Percentiles rank a stretch among this genome's conserved stretches.
These are phyloP conservation scores for Oryzias dopingdopingensis DNA, from an alignment of 2,797 vertebrate species.

Conservation along the genomic window DNA sequence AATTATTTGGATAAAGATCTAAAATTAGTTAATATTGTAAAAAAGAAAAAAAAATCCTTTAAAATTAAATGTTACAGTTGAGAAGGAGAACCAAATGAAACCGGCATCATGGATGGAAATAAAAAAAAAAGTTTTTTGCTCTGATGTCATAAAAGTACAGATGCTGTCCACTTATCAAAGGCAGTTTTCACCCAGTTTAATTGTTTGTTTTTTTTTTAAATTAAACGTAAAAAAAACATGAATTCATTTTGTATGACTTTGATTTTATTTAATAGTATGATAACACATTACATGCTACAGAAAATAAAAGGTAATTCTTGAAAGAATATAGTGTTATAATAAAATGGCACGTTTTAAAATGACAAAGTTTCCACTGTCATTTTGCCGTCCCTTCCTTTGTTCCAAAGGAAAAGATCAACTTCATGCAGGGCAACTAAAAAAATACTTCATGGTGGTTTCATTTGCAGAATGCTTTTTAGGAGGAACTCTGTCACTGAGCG, in stretches of 20 bases:
- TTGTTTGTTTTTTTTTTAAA: background rate
- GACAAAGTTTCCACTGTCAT: conserved; percentile 76
- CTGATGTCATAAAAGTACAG: too few relatives aligned
- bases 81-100: too few relatives aligned
- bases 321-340: conserved; percentile 98
- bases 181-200: background rate
- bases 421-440: conserved; percentile 81
- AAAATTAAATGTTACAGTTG: too few relatives aligned
- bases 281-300: conserved; percentile 98
- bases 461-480: conserved; percentile 60
- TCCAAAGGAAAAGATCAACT: conserved; percentile 70
- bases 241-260: conserved; percentile 76
- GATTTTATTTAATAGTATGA: conserved; percentile 95
- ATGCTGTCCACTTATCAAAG: too few relatives aligned
- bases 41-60: too few relatives aligned
- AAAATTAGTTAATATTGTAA: too few relatives aligned
- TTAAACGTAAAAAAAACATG: background rate
- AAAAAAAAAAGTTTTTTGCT: too few relatives aligned
- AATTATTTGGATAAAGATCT: too few relatives aligned
- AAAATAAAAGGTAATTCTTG: conserved; percentile 85
- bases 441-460: conserved; percentile 67
- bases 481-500: conserved; percentile 44
- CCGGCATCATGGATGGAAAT: too few relatives aligned
- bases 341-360: conserved; percentile 91
- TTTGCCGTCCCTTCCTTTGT: conserved; percentile 71